Evolutionary conservation across 1,140 invertebrate species (phyloP).

Genomic region (Orchestia grillus): DNA sequence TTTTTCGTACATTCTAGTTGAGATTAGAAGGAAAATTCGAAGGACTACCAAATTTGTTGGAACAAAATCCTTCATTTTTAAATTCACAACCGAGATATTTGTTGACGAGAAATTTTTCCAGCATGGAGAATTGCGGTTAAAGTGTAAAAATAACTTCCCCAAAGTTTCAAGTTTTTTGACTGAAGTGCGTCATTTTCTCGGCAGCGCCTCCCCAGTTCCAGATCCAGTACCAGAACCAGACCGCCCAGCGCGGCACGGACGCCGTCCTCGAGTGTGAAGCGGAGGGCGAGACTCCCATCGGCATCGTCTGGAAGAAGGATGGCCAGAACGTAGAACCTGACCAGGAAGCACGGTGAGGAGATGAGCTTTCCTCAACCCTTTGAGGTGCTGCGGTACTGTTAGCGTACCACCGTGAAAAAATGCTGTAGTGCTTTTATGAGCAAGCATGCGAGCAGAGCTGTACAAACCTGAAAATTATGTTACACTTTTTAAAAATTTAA

Average conservation of each 20-base stretch:
- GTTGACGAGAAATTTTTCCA: no score
- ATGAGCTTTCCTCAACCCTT: background rate
- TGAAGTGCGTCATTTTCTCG: constrained; percentile 68
- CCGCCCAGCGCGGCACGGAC: constrained; percentile 88
- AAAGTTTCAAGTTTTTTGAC: background rate
- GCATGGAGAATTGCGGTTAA: no score
- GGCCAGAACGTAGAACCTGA: constrained; percentile 90
- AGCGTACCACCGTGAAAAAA: no score
- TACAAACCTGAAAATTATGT: no score
- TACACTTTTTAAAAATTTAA: no score
- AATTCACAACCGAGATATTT: background rate
- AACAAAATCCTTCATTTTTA: no score
- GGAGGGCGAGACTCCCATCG: constrained; percentile 96
- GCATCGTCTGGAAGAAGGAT: constrained; percentile 96
- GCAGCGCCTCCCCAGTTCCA: constrained; percentile 93
- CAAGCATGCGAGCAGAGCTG: no score
- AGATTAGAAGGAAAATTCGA: no score
- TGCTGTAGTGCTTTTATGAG: no score
- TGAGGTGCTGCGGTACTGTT: background rate
- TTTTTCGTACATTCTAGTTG: no score
- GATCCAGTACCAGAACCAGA: constrained; percentile 91
- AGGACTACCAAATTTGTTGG: no score
- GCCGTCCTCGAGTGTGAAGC: constrained; percentile 94
- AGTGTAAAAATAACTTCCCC: no score
- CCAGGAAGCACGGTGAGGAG: constrained; percentile 74